A percentile compares a stretch with the other conserved stretches of the same genome.
Conservation (phyloP, 2,888 invertebrate genomes). For the Acronicta leporina region DNA sequence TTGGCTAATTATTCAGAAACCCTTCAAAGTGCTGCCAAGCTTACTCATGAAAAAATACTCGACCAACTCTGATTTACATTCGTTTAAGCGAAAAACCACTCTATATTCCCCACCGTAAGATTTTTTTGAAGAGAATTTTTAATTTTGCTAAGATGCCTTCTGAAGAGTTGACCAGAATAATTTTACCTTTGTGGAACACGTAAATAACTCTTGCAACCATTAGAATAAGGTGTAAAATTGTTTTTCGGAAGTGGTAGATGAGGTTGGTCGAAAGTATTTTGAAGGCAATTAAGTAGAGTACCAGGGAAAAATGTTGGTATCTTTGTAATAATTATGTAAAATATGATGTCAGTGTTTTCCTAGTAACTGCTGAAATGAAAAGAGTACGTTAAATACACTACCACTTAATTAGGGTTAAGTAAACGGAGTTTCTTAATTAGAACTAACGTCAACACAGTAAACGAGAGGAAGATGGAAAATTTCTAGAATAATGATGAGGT, state of each 20-base stretch:
- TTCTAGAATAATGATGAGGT: neutral
- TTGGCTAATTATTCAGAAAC: slow-evolving; percentile 55
- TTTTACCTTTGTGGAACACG: slow-evolving; percentile 12
- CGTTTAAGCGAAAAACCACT: slow-evolving; percentile 21
- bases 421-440: slow-evolving; percentile 28
- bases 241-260: slow-evolving; percentile 4
- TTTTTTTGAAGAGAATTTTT: slow-evolving; percentile 6
- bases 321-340: slow-evolving; percentile 55
- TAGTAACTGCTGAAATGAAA: slow-evolving; percentile 27
- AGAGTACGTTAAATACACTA: slow-evolving; percentile 25
- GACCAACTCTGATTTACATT: slow-evolving; percentile 4
- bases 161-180: slow-evolving; percentile 30
- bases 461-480: neutral
- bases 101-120: slow-evolving; percentile 29
- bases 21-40: slow-evolving; percentile 50
- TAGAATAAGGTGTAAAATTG: slow-evolving; percentile 36
- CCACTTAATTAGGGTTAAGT: slow-evolving; percentile 41
- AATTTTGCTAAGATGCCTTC: slow-evolving; percentile 34
- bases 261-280: slow-evolving; percentile 41
- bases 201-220: slow-evolving; percentile 28
- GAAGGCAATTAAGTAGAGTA: slow-evolving; percentile 55
- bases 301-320: slow-evolving; percentile 46
- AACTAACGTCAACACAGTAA: slow-evolving; percentile 24
- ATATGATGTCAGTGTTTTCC: slow-evolving; percentile 51
- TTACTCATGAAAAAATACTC: slow-evolving; percentile 53